Percentiles rank a stretch among this genome's conserved stretches.
phyloP scores from a whole-genome alignment of 2,797 vertebrate genomes.

The Phaenicophaeus curvirostris region DNA sequence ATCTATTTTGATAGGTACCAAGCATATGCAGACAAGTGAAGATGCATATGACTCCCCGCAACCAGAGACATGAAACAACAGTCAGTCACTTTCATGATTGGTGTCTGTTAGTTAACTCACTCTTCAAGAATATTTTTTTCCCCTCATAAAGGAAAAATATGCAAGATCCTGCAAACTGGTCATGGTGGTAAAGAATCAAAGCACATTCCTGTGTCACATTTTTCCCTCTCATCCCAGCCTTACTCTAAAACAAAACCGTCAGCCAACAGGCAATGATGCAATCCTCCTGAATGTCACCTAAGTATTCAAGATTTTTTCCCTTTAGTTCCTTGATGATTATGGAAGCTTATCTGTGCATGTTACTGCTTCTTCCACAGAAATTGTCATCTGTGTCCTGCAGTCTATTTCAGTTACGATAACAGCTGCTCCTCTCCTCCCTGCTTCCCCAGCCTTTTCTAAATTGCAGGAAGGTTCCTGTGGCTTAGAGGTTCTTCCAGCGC shows the following conservation, averaged over 20 bases:
- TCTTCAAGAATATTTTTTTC: background rate
- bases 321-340: background rate
- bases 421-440: background rate
- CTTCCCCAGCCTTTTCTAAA: background rate
- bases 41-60: background rate
- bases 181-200: background rate
- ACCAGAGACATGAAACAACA: background rate
- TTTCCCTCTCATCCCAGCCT: background rate
- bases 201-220: background rate
- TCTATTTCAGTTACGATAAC: background rate
- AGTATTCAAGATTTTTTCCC: background rate
- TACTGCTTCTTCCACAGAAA: constrained; percentile 3
- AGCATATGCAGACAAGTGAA: background rate
- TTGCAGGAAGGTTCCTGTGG: background rate
- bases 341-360: background rate
- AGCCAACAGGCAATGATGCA: background rate
- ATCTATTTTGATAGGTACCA: background rate
- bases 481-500: constrained; percentile 4
- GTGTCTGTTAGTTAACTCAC: background rate
- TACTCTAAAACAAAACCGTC: background rate
- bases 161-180: background rate
- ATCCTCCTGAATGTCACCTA: background rate
- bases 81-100: background rate
- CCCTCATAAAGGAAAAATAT: background rate
- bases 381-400: background rate